phyloP scores from a whole-genome alignment of 2,888 invertebrate species.

The Drosophila colorata region DNA sequence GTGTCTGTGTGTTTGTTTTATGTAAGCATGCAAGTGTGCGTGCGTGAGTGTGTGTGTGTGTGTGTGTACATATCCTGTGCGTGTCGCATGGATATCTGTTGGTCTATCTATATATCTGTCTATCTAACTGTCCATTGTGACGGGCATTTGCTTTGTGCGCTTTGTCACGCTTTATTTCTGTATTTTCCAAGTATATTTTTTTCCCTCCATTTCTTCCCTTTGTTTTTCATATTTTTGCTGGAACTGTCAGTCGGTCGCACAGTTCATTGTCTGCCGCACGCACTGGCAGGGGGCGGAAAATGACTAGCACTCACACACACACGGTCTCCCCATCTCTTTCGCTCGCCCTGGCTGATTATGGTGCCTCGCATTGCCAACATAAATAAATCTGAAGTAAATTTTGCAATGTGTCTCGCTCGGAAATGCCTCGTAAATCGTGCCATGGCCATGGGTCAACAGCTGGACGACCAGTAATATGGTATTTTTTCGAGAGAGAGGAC shows the following conservation, averaged over 20 bases:
- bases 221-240: conserved; percentile 57
- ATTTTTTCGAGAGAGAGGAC: conserved; percentile 55
- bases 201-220: conserved; percentile 17
- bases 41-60: conserved; percentile 21
- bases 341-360: conserved; percentile 45
- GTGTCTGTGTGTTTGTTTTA: conserved; percentile 60
- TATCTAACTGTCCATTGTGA: conserved; percentile 74
- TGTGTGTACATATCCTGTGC: conserved; percentile 64
- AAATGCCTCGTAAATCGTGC: conserved; percentile 83
- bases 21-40: conserved; percentile 26
- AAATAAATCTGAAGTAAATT: conserved; percentile 82
- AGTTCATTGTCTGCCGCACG: conserved; percentile 70
- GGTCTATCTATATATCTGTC: conserved; percentile 59
- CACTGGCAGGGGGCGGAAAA: conserved; percentile 51
- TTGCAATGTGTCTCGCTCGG: conserved; percentile 82
- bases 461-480: conserved; percentile 59
- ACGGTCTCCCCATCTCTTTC: conserved; percentile 1
- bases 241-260: conserved; percentile 26
- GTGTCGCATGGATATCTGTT: conserved; percentile 57
- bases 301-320: conserved; percentile 35
- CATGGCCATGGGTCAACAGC: conserved; percentile 75
- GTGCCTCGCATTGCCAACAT: conserved; percentile 56
- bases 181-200: conserved; percentile 37
- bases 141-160: conserved; percentile 62
- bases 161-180: conserved; percentile 74